These are phyloP conservation scores for Dipodomys spectabilis DNA, from an alignment of 2,113 vertebrate species.

Conservation along the genomic window DNA sequence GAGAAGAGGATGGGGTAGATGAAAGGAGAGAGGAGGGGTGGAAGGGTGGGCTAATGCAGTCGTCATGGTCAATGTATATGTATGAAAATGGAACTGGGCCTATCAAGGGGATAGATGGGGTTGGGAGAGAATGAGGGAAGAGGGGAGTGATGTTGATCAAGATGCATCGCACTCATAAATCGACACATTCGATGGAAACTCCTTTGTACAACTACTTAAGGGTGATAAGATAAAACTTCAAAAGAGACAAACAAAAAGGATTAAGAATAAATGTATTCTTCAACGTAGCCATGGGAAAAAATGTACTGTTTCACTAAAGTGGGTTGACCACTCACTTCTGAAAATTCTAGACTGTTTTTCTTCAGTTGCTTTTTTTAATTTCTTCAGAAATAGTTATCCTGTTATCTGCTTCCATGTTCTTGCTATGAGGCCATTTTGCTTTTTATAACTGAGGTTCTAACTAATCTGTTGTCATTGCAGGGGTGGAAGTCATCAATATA, in stretches of 20 bases:
- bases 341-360: constrained; percentile 28
- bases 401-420: background rate
- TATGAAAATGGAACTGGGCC: too few species aligned
- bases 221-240: background rate
- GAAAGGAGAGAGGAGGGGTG: too few species aligned
- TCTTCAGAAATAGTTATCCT: constrained; percentile 38
- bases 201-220: too few species aligned
- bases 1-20: too few species aligned
- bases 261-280: constrained; percentile 44
- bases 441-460: background rate
- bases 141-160: too few species aligned
- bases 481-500: constrained; percentile 3
- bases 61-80: too few species aligned
- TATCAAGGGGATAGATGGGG: too few species aligned
- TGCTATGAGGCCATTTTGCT: constrained; percentile 21
- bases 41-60: too few species aligned
- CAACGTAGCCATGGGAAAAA: constrained; percentile 13
- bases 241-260: constrained; percentile 34
- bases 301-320: background rate
- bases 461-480: constrained; percentile 46
- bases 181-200: too few species aligned
- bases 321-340: background rate
- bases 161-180: too few species aligned
- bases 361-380: background rate
- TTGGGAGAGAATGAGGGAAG: too few species aligned